A percentile compares a stretch with the other conserved stretches of the same genome.
phyloP scores from a whole-genome alignment of 2,113 vertebrate genomes.

The Hemiprocne comata region DNA sequence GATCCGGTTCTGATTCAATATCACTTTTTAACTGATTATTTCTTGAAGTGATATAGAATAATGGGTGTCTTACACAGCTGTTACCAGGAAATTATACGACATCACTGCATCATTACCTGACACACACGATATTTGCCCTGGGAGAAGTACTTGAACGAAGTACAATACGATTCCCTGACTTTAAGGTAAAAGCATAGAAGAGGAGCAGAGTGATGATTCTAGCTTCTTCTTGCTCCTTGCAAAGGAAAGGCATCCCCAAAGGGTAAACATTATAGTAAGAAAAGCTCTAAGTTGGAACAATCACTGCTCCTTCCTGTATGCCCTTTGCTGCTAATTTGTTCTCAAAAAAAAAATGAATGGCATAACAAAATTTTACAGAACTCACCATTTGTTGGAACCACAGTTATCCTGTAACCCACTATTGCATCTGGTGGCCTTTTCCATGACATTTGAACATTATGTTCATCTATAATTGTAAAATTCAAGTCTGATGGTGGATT shows the following conservation, averaged over 20 bases:
- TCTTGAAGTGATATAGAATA: neutral
- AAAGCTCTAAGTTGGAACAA: neutral
- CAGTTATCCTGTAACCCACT: constrained; percentile 90
- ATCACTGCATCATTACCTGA: neutral
- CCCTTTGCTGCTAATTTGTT: neutral
- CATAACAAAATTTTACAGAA: neutral
- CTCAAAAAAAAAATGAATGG: neutral
- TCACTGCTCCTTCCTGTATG: neutral
- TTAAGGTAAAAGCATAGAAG: neutral
- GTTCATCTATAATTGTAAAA: constrained; percentile 96
- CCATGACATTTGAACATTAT: constrained; percentile 95
- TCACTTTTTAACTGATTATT: neutral
- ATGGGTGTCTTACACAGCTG: neutral
- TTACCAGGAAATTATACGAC: neutral
- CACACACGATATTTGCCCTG: neutral
- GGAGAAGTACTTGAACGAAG: neutral
- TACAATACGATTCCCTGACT: neutral
- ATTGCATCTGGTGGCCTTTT: constrained; percentile 81
- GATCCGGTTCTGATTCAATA: neutral
- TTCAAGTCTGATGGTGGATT: constrained; percentile 91
- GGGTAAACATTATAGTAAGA: neutral
- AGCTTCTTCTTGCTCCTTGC: neutral
- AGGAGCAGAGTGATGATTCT: neutral
- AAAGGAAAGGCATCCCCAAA: neutral
- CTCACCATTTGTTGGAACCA: constrained; percentile 89